Evolutionary conservation across 1,140 invertebrate species (phyloP).

Genomic region (Heliconius melpomene): DNA sequence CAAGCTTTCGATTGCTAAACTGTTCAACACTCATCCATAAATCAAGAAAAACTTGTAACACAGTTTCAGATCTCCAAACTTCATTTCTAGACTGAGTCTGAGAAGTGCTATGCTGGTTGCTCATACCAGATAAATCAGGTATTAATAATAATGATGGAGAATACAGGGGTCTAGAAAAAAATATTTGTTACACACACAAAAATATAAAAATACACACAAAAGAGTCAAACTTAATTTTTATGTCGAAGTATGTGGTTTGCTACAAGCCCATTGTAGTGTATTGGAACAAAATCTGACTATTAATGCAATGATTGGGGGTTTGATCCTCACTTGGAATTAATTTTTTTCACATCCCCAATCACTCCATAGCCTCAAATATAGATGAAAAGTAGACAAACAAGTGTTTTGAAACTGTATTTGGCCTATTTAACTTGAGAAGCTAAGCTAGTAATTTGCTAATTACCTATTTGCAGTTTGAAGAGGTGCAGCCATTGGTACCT

Average conservation of each 20-base stretch:
- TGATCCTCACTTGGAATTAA: no score
- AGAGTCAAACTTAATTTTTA: not conserved
- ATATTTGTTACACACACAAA: not conserved
- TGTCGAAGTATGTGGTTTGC: no score
- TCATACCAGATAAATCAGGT: conserved; percentile 66
- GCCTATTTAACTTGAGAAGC: no score
- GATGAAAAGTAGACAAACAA: no score
- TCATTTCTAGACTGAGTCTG: conserved; percentile 83
- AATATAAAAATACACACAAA: no score
- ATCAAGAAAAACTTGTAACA: conserved; percentile 90
- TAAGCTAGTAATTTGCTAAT: not conserved
- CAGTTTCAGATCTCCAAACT: conserved; percentile 91
- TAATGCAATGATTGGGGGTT: no score
- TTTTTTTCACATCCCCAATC: no score
- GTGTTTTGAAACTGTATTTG: no score
- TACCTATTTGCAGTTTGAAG: conserved; percentile 84
- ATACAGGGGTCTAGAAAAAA: conserved; percentile 60
- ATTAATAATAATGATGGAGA: conserved; percentile 72
- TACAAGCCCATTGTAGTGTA: no score
- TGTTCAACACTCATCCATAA: conserved; percentile 89
- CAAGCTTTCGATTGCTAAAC: conserved; percentile 76
- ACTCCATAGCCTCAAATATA: no score
- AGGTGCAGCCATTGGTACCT: conserved; percentile 85
- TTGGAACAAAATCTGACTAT: no score
- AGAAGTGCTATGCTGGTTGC: conserved; percentile 61